Evolutionary conservation across 2,888 invertebrate species (phyloP).

Genomic region (Eudemis profundana): DNA sequence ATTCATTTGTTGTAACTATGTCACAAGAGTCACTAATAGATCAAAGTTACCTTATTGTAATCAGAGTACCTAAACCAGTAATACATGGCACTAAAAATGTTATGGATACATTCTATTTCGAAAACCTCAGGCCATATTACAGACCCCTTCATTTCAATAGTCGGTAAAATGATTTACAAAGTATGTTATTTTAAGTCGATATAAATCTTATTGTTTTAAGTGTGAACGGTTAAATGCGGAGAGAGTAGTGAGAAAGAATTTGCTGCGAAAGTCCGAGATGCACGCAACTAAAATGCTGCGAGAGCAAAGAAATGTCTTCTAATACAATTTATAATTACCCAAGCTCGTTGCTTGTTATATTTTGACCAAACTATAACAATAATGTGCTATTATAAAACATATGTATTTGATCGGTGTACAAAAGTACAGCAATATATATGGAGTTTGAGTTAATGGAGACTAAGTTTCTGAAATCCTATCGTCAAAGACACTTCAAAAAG

Average conservation of each 20-base stretch:
- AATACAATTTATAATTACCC: not conserved
- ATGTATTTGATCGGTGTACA: too few relatives aligned
- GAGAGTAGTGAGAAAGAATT: slow-evolving; percentile 38
- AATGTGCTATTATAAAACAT: not conserved
- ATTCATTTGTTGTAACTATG: slow-evolving; percentile 17
- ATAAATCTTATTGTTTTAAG: slow-evolving; percentile 18
- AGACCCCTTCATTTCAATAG: not conserved
- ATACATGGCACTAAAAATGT: not conserved
- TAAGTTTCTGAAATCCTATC: too few relatives aligned
- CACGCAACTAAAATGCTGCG: slow-evolving; percentile 23
- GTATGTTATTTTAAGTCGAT: slow-evolving; percentile 3
- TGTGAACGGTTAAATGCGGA: slow-evolving; percentile 22
- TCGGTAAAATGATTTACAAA: not conserved
- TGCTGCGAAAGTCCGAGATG: slow-evolving; percentile 26
- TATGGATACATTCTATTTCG: too few relatives aligned
- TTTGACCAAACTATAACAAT: not conserved
- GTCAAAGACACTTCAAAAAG: too few relatives aligned
- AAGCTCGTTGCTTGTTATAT: not conserved
- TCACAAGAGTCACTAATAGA: slow-evolving; percentile 17
- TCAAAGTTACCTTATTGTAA: slow-evolving; percentile 8
- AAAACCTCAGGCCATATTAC: not conserved
- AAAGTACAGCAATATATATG: too few relatives aligned
- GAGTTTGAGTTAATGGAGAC: too few relatives aligned
- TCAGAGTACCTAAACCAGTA: slow-evolving; percentile 4
- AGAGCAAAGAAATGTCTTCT: slow-evolving; percentile 51